These are phyloP conservation scores for Eleutherodactylus coqui DNA, from an alignment of 2,797 vertebrate genomes.

Conservation along the genomic window DNA sequence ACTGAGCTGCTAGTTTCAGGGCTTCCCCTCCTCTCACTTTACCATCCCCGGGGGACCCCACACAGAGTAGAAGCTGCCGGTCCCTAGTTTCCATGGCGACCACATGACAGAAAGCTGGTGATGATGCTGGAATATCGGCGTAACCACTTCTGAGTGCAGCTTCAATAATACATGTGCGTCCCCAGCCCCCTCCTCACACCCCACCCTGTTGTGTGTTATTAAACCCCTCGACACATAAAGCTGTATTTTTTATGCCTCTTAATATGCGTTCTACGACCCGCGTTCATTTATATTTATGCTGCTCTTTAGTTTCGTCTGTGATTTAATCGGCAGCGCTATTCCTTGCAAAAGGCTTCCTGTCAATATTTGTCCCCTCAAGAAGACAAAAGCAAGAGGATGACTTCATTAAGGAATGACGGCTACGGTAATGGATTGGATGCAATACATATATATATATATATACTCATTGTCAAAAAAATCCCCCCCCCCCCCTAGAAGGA, in stretches of 20 bases:
- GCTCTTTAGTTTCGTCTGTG: not conserved
- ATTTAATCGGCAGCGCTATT: not conserved
- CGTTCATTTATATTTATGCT: not conserved
- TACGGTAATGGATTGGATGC: too few relatives aligned
- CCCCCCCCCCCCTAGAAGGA: too few relatives aligned
- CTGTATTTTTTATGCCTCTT: not conserved
- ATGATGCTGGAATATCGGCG: constrained; percentile 32
- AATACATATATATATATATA: not conserved
- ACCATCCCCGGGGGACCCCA: constrained; percentile 48
- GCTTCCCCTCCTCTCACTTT: constrained; percentile 47
- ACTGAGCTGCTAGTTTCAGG: constrained; percentile 34
- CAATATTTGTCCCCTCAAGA: not conserved
- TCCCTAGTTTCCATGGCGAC: constrained; percentile 45
- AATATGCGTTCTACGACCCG: not conserved
- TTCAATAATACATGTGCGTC: constrained; percentile 24
- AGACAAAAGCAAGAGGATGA: not conserved
- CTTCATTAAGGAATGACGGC: not conserved
- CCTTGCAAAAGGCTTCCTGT: not conserved
- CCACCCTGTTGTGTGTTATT: not conserved
- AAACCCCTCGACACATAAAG: not conserved
- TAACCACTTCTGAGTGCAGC: constrained; percentile 27
- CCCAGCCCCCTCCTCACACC: constrained; percentile 29
- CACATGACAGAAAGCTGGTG: constrained; percentile 15
- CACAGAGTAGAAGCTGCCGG: constrained; percentile 20
- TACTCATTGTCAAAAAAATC: too few relatives aligned